These are phyloP conservation scores for Arenaria interpres DNA, from an alignment of 2,113 vertebrate species.

Conservation along the genomic window DNA sequence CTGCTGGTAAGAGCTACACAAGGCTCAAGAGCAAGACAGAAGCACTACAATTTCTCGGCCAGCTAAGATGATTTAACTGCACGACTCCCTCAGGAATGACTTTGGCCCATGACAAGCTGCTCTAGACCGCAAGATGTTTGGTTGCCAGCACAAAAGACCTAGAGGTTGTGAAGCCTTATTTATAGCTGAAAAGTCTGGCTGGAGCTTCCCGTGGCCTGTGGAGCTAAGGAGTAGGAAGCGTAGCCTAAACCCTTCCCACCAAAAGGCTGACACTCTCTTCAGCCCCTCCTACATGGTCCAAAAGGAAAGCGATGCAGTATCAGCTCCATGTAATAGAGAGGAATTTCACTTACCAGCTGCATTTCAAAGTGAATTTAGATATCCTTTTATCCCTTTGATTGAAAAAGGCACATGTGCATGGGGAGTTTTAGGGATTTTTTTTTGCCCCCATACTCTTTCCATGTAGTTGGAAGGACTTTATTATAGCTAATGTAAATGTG, in stretches of 20 bases:
- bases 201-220: background rate
- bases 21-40: background rate
- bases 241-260: background rate
- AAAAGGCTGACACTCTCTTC: background rate
- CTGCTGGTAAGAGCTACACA: background rate
- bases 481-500: background rate
- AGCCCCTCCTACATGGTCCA: background rate
- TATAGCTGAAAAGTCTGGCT: background rate
- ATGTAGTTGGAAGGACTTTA: background rate
- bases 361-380: constrained; percentile 18
- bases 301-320: background rate
- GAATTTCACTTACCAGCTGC: background rate
- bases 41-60: background rate
- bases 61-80: background rate
- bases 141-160: background rate
- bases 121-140: background rate
- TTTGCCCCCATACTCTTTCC: background rate
- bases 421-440: background rate
- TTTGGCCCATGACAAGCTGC: background rate
- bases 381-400: background rate
- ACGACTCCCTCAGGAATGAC: background rate
- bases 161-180: background rate
- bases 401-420: background rate
- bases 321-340: background rate
- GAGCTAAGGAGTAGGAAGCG: background rate